Evolutionary conservation across 2,888 invertebrate genomes (phyloP).

Genomic region (Pammene fasciana): DNA sequence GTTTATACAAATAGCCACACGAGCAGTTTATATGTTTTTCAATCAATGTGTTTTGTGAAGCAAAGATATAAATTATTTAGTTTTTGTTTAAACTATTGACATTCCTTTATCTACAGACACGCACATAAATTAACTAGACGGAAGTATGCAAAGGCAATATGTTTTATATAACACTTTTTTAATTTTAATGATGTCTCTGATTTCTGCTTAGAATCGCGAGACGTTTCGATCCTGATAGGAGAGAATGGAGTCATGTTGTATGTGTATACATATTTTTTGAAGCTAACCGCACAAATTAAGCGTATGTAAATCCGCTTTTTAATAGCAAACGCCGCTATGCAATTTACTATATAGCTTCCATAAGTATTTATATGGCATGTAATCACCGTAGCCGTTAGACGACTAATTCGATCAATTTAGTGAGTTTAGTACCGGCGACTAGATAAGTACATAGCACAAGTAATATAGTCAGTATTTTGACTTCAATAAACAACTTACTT

Average conservation of each 20-base stretch:
- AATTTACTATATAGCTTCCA: slow-evolving; percentile 36
- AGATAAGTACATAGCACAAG: neutral
- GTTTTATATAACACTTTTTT: too few species aligned
- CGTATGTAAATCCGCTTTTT: slow-evolving; percentile 33
- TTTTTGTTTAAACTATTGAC: too few species aligned
- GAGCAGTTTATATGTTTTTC: too few species aligned
- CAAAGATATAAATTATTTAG: neutral
- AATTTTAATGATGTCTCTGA: too few species aligned
- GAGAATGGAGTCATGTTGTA: too few species aligned
- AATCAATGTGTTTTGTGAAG: neutral
- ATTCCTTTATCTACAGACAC: too few species aligned
- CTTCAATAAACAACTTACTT: neutral
- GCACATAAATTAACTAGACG: too few species aligned
- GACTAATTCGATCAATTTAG: slow-evolving; percentile 38
- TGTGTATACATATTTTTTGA: too few species aligned
- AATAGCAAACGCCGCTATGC: slow-evolving; percentile 10
- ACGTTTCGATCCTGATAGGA: too few species aligned
- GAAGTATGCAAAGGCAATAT: too few species aligned
- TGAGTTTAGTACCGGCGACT: slow-evolving; percentile 10
- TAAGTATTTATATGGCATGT: slow-evolving; percentile 35
- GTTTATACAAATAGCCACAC: slow-evolving; percentile 13
- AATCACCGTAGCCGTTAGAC: slow-evolving; percentile 22
- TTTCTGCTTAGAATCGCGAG: too few species aligned
- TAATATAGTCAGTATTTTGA: neutral
- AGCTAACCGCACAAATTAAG: neutral